Evolutionary conservation across 2,797 vertebrate genomes (phyloP).

Genomic region (Sylvilagus floridanus): DNA sequence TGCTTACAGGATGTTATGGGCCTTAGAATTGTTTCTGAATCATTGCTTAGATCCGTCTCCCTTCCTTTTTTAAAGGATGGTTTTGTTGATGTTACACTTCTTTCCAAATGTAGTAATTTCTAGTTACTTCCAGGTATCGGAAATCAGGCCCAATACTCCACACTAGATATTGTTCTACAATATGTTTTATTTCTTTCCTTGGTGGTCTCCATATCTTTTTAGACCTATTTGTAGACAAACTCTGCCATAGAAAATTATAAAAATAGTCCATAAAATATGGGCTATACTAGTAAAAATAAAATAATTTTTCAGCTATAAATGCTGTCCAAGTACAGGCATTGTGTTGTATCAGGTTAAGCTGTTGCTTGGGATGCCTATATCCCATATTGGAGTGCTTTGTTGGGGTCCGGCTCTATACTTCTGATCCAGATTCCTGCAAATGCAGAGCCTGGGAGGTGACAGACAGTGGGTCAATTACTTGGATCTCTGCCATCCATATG

Average conservation of each 20-base stretch:
- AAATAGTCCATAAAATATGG: background rate
- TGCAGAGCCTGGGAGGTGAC: too few species aligned
- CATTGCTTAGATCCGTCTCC: background rate
- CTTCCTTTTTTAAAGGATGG: background rate
- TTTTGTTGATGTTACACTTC: background rate
- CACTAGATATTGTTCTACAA: background rate
- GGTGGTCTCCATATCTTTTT: background rate
- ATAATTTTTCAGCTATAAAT: background rate
- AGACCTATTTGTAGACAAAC: background rate
- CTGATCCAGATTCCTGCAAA: too few species aligned
- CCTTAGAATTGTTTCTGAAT: background rate
- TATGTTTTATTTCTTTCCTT: background rate
- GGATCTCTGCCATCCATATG: too few species aligned
- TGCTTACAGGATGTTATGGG: background rate
- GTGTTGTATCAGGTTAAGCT: too few species aligned
- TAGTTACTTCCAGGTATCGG: background rate
- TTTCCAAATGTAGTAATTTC: background rate
- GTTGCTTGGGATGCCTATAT: too few species aligned
- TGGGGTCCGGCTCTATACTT: too few species aligned
- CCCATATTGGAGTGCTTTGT: too few species aligned
- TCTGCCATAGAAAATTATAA: slow-evolving; percentile 11
- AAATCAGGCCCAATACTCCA: background rate
- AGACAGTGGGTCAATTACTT: too few species aligned
- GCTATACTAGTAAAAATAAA: background rate
- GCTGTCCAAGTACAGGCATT: background rate